phyloP scores from a whole-genome alignment of 1,140 invertebrate species.

The Temnothorax curvispinosus region DNA sequence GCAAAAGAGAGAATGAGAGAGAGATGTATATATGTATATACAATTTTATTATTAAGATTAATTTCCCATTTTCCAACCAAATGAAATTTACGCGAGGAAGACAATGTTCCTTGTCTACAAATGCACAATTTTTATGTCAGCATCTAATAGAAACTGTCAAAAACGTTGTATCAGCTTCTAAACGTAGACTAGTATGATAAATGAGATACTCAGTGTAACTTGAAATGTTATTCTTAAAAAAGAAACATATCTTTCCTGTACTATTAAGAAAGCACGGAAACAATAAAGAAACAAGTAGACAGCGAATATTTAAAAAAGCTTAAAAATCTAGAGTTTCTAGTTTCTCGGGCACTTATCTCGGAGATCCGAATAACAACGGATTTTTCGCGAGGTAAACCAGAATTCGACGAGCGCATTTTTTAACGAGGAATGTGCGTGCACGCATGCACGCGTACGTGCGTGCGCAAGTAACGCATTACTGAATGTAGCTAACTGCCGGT shows the following conservation, averaged over 20 bases:
- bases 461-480: slow-evolving; percentile 41
- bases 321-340: not conserved
- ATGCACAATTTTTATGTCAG: not conserved
- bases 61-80: not conserved
- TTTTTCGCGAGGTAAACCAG: slow-evolving; percentile 6
- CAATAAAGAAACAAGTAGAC: not conserved
- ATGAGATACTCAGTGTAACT: not conserved
- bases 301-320: not conserved
- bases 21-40: not conserved
- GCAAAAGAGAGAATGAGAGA: not conserved
- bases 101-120: not conserved
- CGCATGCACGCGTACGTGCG: not conserved
- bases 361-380: not conserved
- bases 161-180: not conserved
- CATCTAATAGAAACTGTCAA: not conserved
- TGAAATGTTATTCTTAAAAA: not conserved
- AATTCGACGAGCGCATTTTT: not conserved
- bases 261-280: not conserved
- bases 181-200: not conserved
- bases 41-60: not conserved
- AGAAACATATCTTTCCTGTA: not conserved
- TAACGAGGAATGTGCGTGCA: slow-evolving; percentile 27
- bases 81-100: not conserved
- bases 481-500: slow-evolving; percentile 39
- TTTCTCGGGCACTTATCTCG: not conserved